Evolutionary conservation across 2,113 vertebrate species (phyloP), one percentile per base, ranked within the genome.

Genomic region (Artemisiospiza belli): DNA sequence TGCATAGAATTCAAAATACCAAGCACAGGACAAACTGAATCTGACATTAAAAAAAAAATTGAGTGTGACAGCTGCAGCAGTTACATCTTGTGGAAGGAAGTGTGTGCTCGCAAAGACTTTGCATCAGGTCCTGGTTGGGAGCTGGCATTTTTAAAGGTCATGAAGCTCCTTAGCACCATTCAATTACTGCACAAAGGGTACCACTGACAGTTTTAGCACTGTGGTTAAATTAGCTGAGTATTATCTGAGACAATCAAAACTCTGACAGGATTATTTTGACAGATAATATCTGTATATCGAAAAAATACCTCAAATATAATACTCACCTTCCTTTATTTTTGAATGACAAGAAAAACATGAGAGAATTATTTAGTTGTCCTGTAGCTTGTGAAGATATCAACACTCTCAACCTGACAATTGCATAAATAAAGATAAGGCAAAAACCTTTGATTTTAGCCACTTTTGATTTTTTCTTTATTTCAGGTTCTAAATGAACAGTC

Each of bases 131-230:
- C 88, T 96, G 91, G 91, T 83, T 87, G 87, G 81, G 64, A 89
- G 80, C 62, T 97, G 97, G 83, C 96, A 98, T 98, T 98, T 98
- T 93, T 91, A 97, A 97, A 98, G 97, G 97, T 98, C 97, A 97
- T 77, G 64, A 93, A 83, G 69, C 85, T 97, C 82, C 93, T 96
- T 75, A 85, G 83, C 85, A 96, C 83, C 63, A 52, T 96, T 97
- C 97, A 97, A 94, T 97, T 97, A 97, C 89, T 90, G 66, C 95
- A 86, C 86, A 97, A 94, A 69, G 47, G 84, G 81, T 94, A 96
- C 69, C 46, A 77, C 72, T 97, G 97, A 97, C 97, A 97, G 95
- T 92, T 97, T 96, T 94, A 97, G 75, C 84, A 80, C 79, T 64
- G 35, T 85, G 84, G 70, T 74, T 93, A 95, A 97, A 97, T 97